Evolutionary conservation across 92 coral and sea anemone genomes (phyloP).

Genomic region (Isaurus tuberculatus): DNA sequence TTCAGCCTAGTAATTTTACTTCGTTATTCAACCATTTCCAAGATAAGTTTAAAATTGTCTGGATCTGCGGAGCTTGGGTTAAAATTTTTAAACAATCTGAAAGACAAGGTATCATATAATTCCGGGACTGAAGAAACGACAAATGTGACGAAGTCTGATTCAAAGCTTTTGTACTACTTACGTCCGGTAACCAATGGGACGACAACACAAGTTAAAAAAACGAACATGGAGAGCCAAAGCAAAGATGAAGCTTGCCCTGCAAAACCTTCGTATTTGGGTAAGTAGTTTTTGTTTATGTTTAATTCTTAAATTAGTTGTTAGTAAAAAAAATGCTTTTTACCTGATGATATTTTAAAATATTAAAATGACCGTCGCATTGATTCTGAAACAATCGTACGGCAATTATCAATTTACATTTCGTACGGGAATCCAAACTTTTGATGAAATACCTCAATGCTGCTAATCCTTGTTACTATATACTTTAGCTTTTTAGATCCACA

Average conservation of each 20-base stretch:
- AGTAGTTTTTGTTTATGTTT: not conserved
- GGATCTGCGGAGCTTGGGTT: slow-evolving; percentile 44
- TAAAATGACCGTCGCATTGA: too few species aligned
- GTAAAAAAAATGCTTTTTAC: too few species aligned
- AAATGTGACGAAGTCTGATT: too few species aligned
- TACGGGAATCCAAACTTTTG: too few species aligned
- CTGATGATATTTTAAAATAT: too few species aligned
- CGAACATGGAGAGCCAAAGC: not conserved
- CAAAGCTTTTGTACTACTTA: too few species aligned
- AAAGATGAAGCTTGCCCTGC: slow-evolving; percentile 23
- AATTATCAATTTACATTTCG: too few species aligned
- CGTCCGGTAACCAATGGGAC: not conserved
- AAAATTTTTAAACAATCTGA: slow-evolving; percentile 31
- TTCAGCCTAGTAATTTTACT: slow-evolving; percentile 15
- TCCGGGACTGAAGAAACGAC: not conserved
- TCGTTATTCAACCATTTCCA: slow-evolving; percentile 25
- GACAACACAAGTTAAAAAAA: not conserved
- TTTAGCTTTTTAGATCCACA: too few species aligned
- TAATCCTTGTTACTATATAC: too few species aligned
- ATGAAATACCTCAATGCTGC: too few species aligned
- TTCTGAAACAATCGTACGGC: too few species aligned
- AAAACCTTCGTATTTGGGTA: slow-evolving; percentile 33
- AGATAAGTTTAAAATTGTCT: slow-evolving; percentile 2
- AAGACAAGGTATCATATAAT: not conserved
- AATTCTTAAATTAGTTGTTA: too few species aligned